phyloP scores from a whole-genome alignment of 2,888 invertebrate species.

The Lamproptera curius region DNA sequence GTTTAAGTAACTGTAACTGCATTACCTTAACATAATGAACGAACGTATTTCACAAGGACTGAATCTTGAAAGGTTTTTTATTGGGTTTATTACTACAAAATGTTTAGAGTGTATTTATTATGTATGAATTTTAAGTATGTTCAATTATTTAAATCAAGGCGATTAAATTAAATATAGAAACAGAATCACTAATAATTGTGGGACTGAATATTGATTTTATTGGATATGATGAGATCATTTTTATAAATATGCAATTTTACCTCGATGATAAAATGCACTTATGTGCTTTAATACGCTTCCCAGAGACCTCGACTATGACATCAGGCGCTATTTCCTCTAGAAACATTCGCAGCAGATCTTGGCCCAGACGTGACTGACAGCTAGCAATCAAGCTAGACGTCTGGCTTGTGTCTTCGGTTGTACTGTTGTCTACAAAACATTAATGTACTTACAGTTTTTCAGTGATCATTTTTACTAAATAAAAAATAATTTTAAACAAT shows the following conservation, averaged over 20 bases:
- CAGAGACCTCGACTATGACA: conserved; percentile 90
- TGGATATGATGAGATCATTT: not conserved
- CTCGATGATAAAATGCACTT: conserved; percentile 93
- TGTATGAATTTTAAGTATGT: too few species aligned
- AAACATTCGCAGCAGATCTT: conserved; percentile 94
- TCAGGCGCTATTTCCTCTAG: conserved; percentile 94
- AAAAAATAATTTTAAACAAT: too few species aligned
- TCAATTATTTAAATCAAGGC: too few species aligned
- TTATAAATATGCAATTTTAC: conserved; percentile 32
- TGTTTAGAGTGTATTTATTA: too few species aligned
- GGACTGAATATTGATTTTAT: not conserved
- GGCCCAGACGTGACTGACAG: conserved; percentile 83
- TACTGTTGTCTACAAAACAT: conserved; percentile 51
- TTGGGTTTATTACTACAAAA: too few species aligned
- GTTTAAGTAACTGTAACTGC: too few species aligned
- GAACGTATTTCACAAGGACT: too few species aligned
- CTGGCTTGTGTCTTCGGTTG: conserved; percentile 57
- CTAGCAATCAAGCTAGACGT: conserved; percentile 60
- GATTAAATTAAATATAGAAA: conserved; percentile 1
- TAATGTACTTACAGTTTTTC: too few species aligned
- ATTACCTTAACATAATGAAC: too few species aligned
- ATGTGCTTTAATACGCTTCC: conserved; percentile 90
- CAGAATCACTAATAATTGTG: not conserved
- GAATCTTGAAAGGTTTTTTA: too few species aligned
- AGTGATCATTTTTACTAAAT: too few species aligned